Evolutionary conservation across 2,797 vertebrate species (phyloP), one percentile per base, ranked within the genome.

Genomic region (Propithecus deckenii): DNA sequence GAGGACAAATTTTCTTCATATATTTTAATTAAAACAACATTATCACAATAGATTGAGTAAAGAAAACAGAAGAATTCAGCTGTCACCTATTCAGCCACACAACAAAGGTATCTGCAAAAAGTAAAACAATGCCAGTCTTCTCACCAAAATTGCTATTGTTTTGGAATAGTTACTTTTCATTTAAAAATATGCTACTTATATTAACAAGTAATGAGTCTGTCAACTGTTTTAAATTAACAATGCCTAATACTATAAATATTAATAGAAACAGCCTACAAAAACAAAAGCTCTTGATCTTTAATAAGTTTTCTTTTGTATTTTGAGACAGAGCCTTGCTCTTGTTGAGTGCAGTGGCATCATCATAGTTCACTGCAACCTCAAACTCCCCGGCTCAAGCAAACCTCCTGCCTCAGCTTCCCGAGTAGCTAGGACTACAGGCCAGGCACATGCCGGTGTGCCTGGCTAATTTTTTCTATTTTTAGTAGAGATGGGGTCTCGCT

Each of bases 101-200:
- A 93, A 61, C 14, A 63, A 46, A 93, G 85, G 67, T 23, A 96
- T 43, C 65, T 86, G n/a, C 5, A 63, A 89, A 95, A 69, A 95
- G 23, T 90, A 59, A 79, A 88, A 96, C 9, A 89, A 84, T 65
- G 7, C 63, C 17, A 85, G n/a, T 63, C 9, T 79, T 93, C 38
- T 50, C 75, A 85, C n/a, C 57, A 81, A 96, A 84, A 86, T 15
- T 76, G 8, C 38, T 91, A 81, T 28, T 10, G n/a, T 63, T 79
- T 89, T 83, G 5, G 20, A 86, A 79, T 35, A 92, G 46, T 79
- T 59, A 72, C 25, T 69, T 93, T 87, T 87, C 57, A 90, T 61
- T 84, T 86, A 75, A 91, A 97, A 92, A 86, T 92, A 92, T 41
- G 41, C 22, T 81, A 88, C 12, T 69, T 91, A 57, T 17, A 1